phyloP scores from a whole-genome alignment of 2,113 vertebrate species.

The Oreotragus oreotragus region DNA sequence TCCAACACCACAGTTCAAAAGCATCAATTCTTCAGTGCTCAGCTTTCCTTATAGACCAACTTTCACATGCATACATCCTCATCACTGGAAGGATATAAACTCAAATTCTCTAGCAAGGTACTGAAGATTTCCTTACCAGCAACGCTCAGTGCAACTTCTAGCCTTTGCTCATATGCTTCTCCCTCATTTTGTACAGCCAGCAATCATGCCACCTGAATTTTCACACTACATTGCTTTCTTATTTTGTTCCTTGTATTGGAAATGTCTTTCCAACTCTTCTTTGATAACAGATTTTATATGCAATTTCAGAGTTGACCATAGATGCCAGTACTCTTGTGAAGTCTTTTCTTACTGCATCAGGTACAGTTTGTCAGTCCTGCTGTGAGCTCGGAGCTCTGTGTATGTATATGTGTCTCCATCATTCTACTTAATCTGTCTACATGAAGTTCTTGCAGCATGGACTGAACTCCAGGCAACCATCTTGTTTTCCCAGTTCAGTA shows the following conservation, averaged over 20 bases:
- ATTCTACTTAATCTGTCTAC: not conserved
- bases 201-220: not conserved
- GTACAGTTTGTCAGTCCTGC: rapidly evolving
- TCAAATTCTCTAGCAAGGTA: not conserved
- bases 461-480: not conserved
- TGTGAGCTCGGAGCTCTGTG: not conserved
- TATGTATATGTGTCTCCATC: rapidly evolving
- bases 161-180: not conserved
- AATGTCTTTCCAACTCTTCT: not conserved
- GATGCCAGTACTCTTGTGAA: not conserved
- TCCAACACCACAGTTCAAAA: not conserved
- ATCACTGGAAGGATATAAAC: not conserved
- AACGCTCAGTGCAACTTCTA: not conserved
- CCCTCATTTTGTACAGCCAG: not conserved
- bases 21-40: not conserved
- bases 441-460: not conserved
- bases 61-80: not conserved
- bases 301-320: not conserved
- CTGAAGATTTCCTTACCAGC: not conserved
- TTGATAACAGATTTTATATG: not conserved
- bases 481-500: not conserved
- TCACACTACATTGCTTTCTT: not conserved
- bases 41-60: not conserved
- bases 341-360: not conserved
- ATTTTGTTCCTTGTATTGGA: not conserved